A percentile compares a stretch with the other conserved stretches of the same genome.
phyloP scores from a whole-genome alignment of 2,888 invertebrate species.

The Drosophila barbarae region DNA sequence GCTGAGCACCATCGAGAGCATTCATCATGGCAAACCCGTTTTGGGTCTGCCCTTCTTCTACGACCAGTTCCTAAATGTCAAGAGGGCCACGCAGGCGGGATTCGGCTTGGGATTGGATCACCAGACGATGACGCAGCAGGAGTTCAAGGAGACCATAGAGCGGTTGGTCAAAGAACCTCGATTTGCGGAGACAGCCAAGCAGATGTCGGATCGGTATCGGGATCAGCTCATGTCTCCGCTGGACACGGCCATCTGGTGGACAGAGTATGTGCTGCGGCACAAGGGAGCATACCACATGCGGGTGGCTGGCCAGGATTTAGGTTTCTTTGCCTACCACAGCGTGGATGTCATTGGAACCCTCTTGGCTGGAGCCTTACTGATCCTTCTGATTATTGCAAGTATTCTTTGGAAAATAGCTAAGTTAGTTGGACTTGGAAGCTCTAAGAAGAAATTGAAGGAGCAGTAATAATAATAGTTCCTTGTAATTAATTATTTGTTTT shows the following conservation, averaged over 20 bases:
- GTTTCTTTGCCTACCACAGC: conserved; percentile 73
- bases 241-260: conserved; percentile 76
- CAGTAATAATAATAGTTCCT: neutral
- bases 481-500: too few relatives aligned
- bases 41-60: conserved; percentile 81
- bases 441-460: conserved; percentile 21
- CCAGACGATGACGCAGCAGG: conserved; percentile 70
- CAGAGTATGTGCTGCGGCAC: conserved; percentile 76
- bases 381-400: conserved; percentile 7
- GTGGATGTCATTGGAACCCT: conserved; percentile 72
- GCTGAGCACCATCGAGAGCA: conserved; percentile 80
- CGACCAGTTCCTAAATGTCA: conserved; percentile 81
- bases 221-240: conserved; percentile 76
- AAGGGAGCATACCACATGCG: conserved; percentile 77
- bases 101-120: conserved; percentile 78
- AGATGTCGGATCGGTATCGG: conserved; percentile 69
- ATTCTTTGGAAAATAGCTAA: conserved; percentile 2
- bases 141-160: conserved; percentile 61
- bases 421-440: neutral
- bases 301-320: conserved; percentile 73
- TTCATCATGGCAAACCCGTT: conserved; percentile 80
- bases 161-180: conserved; percentile 54
- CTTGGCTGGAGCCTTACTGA: conserved; percentile 35
- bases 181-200: conserved; percentile 50
- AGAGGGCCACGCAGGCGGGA: conserved; percentile 77